These are phyloP conservation scores for Henricia sp. DNA, from an alignment of 53 echinoderm and acorn worm species.

Conservation along the genomic window DNA sequence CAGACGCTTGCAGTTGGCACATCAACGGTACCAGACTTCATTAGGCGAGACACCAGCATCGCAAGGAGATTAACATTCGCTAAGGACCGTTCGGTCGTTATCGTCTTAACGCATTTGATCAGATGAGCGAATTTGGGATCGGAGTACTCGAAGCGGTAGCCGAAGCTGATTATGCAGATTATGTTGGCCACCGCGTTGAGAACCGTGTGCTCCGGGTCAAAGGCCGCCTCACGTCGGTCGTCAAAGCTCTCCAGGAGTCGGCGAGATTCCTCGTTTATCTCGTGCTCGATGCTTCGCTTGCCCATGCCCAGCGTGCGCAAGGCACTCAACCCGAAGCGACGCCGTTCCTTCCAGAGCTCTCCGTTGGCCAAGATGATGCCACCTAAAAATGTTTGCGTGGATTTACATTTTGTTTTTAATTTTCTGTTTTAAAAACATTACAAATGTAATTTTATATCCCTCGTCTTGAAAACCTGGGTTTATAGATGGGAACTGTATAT, in stretches of 20 bases:
- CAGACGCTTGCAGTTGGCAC: not conserved
- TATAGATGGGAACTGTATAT: too few species aligned
- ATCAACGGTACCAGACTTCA: not conserved
- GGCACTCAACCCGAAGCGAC: conserved; percentile 80
- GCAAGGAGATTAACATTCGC: not conserved
- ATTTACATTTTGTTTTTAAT: too few species aligned
- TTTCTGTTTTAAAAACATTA: too few species aligned
- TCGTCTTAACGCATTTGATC: not conserved
- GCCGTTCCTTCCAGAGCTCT: conserved; percentile 75
- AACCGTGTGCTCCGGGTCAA: conserved; percentile 53
- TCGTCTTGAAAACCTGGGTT: too few species aligned
- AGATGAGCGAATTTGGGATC: conserved; percentile 34
- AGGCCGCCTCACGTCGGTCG: conserved; percentile 38
- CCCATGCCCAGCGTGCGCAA: conserved; percentile 88
- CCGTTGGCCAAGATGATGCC: conserved; percentile 79
- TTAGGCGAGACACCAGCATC: not conserved
- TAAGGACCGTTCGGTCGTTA: not conserved
- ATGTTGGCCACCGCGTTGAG: conserved; percentile 74
- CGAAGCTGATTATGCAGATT: conserved; percentile 81
- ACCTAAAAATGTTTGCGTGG: too few species aligned
- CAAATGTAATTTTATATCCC: too few species aligned
- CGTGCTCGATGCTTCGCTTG: conserved; percentile 72
- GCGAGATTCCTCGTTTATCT: conserved; percentile 81
- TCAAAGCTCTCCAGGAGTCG: conserved; percentile 54
- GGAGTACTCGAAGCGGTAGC: conserved; percentile 59